Conservation (phyloP, 2,113 vertebrate genomes). For the Microcebus tavaratra region DNA sequence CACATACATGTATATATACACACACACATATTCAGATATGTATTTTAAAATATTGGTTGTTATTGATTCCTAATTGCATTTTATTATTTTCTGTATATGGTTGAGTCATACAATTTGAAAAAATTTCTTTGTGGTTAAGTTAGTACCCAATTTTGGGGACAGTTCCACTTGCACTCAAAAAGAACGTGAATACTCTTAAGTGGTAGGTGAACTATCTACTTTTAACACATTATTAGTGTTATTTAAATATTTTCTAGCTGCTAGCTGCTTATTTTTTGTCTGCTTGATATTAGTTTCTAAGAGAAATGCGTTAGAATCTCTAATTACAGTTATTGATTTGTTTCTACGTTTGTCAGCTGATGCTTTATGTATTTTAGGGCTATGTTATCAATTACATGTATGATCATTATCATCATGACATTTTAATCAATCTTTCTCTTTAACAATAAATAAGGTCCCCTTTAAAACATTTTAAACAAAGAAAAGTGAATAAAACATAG, state of each 20-base stretch:
- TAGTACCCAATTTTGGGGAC: not conserved
- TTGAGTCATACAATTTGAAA: not conserved
- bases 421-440: not conserved
- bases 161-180: not conserved
- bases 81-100: not conserved
- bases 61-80: not conserved
- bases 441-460: not conserved
- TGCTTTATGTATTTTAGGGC: not conserved
- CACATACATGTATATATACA: not conserved
- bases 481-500: not conserved
- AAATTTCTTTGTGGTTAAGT: not conserved
- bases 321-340: not conserved
- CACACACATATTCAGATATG: not conserved
- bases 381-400: not conserved
- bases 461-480: not conserved
- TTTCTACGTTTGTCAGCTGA: not conserved
- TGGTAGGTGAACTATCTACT: not conserved
- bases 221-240: not conserved
- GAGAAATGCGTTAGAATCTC: not conserved
- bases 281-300: not conserved
- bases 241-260: not conserved
- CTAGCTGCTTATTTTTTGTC: not conserved
- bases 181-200: not conserved
- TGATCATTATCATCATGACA: not conserved
- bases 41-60: not conserved